Evolutionary conservation across 2,113 vertebrate genomes (phyloP), one percentile per base, ranked within the genome.

Genomic region (Psammodynastes pulverulentus): DNA sequence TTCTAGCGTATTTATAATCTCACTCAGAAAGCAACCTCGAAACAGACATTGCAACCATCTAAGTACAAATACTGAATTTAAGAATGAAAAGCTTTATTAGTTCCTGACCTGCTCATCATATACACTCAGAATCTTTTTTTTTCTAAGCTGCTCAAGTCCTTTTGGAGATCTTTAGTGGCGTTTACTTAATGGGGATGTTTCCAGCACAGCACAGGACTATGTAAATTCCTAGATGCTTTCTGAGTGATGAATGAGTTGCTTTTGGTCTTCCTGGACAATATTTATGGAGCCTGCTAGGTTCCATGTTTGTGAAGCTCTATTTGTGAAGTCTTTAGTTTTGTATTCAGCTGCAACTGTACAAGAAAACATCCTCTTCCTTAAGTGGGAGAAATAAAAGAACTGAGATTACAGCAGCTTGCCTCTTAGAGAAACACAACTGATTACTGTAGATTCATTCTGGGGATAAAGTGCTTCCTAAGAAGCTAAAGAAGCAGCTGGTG

Each of bases 391-490:
- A 91, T 39, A 67, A 9, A 8, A 17, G 5, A 8, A 29, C 23
- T 3, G 58, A 87, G 9, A 56, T 90, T 86, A 3, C 67, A 3
- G 24, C 67, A 43, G 13, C 8, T 92, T 46, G 52, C 2, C 23
- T 5, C 45, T 15, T 58, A 67, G 1, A 21, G 4, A 15, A 90
- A 94, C 86, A 92, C 52, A 52, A n/a, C 7, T 23, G 39, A 91
- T 84, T 86, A 90, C 91, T 3, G 29, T 43, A 91, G 85, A 4
- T 21, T 92, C 17, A 86, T 91, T 89, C 53, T 94, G 92, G 90
- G 91, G 43, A 79, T n/a, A 0, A 95, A 95, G 34, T 85, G 19
- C 90, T 94, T 93, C 84, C 92, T 94, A 90, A 86, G 39, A 91
- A 93, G 91, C 88, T 89, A 91, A 95, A 84, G 84, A 43, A 94